Base-by-base conservation (phyloP, 2,797 vertebrate genomes). In the Columba guinea region DNA sequence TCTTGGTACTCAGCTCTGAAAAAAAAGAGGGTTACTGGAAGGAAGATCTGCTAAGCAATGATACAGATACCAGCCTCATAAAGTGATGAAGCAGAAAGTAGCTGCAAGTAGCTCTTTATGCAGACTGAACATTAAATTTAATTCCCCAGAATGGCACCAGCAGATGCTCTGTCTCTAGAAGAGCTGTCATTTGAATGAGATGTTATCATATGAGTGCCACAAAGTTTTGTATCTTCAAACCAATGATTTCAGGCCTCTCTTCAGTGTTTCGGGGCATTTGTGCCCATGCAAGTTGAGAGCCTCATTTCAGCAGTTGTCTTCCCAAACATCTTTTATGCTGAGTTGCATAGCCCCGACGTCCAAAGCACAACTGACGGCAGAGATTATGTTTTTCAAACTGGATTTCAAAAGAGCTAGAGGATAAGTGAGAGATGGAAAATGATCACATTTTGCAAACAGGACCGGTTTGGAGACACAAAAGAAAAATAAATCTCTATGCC, bases 11-110 rank as follows among this genome's bases (percentile, higher is more conserved):
- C 74, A 80, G 56, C 55, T 64, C 63, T 37, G 81, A 83, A 90
- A 84, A 90, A 80, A 75, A 75, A 79, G 48, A 53, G 75, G 58
- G 78, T 93, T 91, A 90, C 52, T 70, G n/a, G 62, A 83, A 93
- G 88, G 46, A 90, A 89, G 81, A 82, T 75, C 65, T 62, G 51
- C 77, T 87, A 87, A 90, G 84, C 88, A 95, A 44, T 37, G 75
- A 35, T 81, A 69, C 17, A 74, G 75, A 87, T 84, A 74, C 70
- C 56, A 84, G 55, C 58, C 35, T 93, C 52, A 86, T 68, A 78
- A 87, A 91, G 60, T 79, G 73, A 90, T 82, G 88, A 95, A 90
- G 44, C 60, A 94, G 84, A 84, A 95, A 77, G 86, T 48, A 79
- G 63, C 20, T 74, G 84, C 86, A 95, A 77, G 86, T 48, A 77